Percentiles rank a stretch among this genome's conserved stretches.
phyloP scores from a whole-genome alignment of 1,140 invertebrate species.

The Apolygus lucorum region DNA sequence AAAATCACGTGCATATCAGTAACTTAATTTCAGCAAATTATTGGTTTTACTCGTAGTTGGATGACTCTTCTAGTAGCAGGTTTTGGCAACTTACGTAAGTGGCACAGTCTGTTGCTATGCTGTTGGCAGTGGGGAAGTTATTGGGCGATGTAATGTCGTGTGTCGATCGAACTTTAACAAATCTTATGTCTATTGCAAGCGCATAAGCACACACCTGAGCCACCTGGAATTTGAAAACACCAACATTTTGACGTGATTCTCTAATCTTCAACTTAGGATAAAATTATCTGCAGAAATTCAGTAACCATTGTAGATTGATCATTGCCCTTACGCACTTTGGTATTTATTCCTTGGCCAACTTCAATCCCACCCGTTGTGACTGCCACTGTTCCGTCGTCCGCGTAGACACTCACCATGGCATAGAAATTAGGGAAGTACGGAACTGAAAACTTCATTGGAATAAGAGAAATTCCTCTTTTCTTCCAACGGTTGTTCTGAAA shows the following conservation, averaged over 20 bases:
- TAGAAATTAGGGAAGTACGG: constrained; percentile 66
- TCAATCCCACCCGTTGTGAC: constrained; percentile 83
- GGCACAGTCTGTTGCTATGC: constrained; percentile 57
- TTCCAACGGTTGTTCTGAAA: constrained; percentile 68
- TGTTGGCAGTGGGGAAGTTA: constrained; percentile 52
- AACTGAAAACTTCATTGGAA: constrained; percentile 77
- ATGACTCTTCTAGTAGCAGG: too few relatives aligned
- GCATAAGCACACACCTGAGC: constrained; percentile 66
- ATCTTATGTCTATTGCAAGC: constrained; percentile 59
- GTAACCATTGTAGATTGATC: neutral
- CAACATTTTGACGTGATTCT: neutral
- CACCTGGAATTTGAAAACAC: constrained; percentile 42
- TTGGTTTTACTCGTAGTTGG: too few relatives aligned
- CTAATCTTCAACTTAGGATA: neutral
- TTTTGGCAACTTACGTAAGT: constrained; percentile 46
- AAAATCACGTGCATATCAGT: too few relatives aligned
- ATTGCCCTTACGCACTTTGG: constrained; percentile 52
- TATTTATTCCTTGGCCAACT: constrained; percentile 93
- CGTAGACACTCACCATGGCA: constrained; percentile 79
- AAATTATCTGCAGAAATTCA: neutral
- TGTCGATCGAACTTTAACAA: constrained; percentile 58
- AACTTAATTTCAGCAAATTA: too few relatives aligned
- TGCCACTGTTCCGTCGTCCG: constrained; percentile 80
- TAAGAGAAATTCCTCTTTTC: constrained; percentile 75
- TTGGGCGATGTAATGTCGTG: constrained; percentile 54